Evolutionary conservation across 2,888 invertebrate species (phyloP).

Genomic region (Melinaea marsaeus): DNA sequence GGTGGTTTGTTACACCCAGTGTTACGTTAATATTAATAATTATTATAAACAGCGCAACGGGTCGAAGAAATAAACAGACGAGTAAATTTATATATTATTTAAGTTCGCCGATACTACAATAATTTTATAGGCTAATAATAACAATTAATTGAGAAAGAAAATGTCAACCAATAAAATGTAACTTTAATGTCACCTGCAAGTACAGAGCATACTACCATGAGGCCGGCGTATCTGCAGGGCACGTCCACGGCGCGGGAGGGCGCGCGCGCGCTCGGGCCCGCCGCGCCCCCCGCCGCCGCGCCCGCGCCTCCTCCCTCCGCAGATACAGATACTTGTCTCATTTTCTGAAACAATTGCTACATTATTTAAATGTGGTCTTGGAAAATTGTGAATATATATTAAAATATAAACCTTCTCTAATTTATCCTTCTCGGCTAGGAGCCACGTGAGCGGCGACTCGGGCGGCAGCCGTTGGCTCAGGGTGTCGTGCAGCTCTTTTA

Average conservation of each 20-base stretch:
- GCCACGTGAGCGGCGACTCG: conserved; percentile 63
- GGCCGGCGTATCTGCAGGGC: conserved; percentile 56
- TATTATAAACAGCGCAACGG: too few relatives aligned
- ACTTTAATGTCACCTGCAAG: too few relatives aligned
- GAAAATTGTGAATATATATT: too few relatives aligned
- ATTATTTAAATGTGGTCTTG: neutral
- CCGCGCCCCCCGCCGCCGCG: neutral
- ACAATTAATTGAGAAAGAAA: neutral
- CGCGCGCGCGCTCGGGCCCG: neutral
- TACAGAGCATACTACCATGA: conserved; percentile 49
- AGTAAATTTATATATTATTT: too few relatives aligned
- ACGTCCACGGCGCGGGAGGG: conserved; percentile 61
- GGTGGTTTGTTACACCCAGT: too few relatives aligned
- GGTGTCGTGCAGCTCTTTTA: conserved; percentile 68
- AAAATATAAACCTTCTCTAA: conserved; percentile 47
- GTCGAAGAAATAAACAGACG: too few relatives aligned
- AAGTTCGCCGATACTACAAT: neutral
- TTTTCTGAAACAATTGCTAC: conserved; percentile 43
- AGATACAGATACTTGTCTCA: conserved; percentile 38
- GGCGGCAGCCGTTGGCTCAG: conserved; percentile 62
- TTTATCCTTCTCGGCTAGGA: conserved; percentile 62
- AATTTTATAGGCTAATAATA: neutral
- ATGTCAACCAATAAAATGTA: neutral
- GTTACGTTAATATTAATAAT: too few relatives aligned
- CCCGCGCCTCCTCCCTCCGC: conserved; percentile 12